Evolutionary conservation across 2,888 invertebrate genomes (phyloP), one percentile per base, ranked within the genome.

Genomic region (Spicauda simplicius): DNA sequence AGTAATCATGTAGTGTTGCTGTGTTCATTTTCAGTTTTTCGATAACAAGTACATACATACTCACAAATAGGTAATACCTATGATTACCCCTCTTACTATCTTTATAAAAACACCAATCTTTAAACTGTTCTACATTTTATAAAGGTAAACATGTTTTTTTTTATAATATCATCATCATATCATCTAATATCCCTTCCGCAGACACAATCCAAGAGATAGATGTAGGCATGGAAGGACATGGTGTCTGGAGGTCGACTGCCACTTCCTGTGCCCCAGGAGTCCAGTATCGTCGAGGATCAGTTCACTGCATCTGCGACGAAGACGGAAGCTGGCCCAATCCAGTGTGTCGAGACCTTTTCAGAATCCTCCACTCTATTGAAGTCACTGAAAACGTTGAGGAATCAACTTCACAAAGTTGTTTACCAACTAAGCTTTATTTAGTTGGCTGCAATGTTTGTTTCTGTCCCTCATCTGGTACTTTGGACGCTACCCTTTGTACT

Each of bases 321-420:
- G 81, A 87, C n/a, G 91, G 91, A 2, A 72, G 67, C 41, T 92
- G 92, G 92, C 91, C 92, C 0, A 91, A 82, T 71, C 84, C 90
- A 0, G 78, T 86, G 54, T 92, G 92, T 73, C 79, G 88, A 53
- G 90, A 90, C 68, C 72, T 78, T 8, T 87, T 91, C 70, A 76
- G 82, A 70, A 71, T 88, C 10, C 81, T 92, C 0, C 82, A 90
- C 30, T 19, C 78, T 0, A 85, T 91, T 1, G 79, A 83, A 74
- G 62, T 77, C 0, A 74, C 82, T 0, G 69, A 71, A 0, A 73
- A 77, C 37, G 69, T 70, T 1, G 48, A 73, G 48, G 69, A 77
- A 1, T 59, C 73, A 0, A 61, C 66, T 2, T 74, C 72, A 5
- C 78, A 82, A 37, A 70, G 69, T n/a, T 91, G 91, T 70, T 55